A percentile compares a stretch with the other conserved stretches of the same genome.
Evolutionary conservation across 1,140 invertebrate species (phyloP).

Genomic region (Ostrea edulis): DNA sequence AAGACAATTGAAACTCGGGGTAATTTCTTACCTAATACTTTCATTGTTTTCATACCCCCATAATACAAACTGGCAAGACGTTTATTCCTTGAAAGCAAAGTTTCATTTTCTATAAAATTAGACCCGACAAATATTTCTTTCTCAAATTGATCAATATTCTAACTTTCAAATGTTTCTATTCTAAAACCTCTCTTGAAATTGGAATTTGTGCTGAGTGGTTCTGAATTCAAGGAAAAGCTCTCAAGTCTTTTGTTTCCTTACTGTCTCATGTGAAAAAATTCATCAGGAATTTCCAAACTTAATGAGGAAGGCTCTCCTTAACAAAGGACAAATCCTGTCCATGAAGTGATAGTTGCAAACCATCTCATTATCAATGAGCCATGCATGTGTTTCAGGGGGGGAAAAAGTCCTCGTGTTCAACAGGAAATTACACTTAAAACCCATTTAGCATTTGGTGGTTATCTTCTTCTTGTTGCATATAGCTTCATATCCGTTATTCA

Average conservation of each 20-base stretch:
- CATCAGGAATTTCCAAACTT: constrained; percentile 32
- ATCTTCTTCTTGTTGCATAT: constrained; percentile 21
- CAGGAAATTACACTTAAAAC: constrained; percentile 26
- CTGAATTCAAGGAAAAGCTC: constrained; percentile 25
- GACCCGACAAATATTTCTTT: no score
- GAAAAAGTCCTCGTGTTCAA: neutral
- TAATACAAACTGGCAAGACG: no score
- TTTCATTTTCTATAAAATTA: no score
- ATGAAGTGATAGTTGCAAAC: constrained; percentile 13
- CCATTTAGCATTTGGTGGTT: constrained; percentile 9
- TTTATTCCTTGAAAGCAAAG: no score
- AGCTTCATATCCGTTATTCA: constrained; percentile 4
- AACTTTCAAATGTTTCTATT: neutral
- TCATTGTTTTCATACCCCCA: no score
- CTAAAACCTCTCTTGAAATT: neutral
- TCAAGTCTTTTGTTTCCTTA: neutral
- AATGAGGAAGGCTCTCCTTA: neutral
- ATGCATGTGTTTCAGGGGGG: neutral
- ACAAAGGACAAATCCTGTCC: neutral
- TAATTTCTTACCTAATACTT: no score
- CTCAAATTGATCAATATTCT: neutral
- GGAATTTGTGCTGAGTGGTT: neutral
- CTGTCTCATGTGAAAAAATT: neutral
- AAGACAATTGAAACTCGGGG: no score
- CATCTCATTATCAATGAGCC: constrained; percentile 16